phyloP scores from a whole-genome alignment of 1,140 invertebrate genomes.

The Sitodiplosis mosellana region DNA sequence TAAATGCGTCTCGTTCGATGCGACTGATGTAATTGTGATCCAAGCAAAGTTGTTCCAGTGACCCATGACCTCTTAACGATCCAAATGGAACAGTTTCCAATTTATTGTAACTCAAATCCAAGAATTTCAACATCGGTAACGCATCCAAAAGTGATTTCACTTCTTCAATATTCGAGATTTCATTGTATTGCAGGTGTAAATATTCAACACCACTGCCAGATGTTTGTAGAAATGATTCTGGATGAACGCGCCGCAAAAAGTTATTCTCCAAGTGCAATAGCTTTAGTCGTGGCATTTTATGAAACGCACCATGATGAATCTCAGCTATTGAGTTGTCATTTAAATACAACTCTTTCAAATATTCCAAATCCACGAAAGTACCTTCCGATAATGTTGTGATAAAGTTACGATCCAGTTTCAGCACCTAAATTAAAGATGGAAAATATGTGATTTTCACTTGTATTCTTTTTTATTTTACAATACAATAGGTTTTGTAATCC shows the following conservation, averaged over 20 bases:
- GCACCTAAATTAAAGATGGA: too few species aligned
- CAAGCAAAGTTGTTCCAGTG: conserved; percentile 57
- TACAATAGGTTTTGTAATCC: too few species aligned
- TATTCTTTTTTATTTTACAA: too few species aligned
- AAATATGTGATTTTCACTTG: too few species aligned
- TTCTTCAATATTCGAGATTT: conserved; percentile 50
- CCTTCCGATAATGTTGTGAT: conserved; percentile 52
- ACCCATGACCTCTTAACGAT: conserved; percentile 52
- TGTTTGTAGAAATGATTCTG: conserved; percentile 57
- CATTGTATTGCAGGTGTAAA: conserved; percentile 52
- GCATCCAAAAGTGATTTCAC: conserved; percentile 51
- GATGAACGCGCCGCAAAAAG: conserved; percentile 53
- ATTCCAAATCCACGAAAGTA: conserved; percentile 59
- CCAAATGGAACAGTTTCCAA: conserved; percentile 50
- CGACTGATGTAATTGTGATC: conserved; percentile 56
- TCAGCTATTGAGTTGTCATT: conserved; percentile 55
- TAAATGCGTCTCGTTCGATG: conserved; percentile 55
- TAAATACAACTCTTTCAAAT: conserved; percentile 46
- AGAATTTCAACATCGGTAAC: conserved; percentile 50
- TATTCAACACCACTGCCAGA: conserved; percentile 54
- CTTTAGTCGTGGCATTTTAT: conserved; percentile 50
- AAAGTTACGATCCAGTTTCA: conserved; percentile 49
- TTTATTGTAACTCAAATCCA: conserved; percentile 58
- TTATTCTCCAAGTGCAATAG: conserved; percentile 62
- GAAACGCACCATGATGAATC: conserved; percentile 57